phyloP scores from a whole-genome alignment of 2,888 invertebrate genomes.

The Ichneumoninae sp. region DNA sequence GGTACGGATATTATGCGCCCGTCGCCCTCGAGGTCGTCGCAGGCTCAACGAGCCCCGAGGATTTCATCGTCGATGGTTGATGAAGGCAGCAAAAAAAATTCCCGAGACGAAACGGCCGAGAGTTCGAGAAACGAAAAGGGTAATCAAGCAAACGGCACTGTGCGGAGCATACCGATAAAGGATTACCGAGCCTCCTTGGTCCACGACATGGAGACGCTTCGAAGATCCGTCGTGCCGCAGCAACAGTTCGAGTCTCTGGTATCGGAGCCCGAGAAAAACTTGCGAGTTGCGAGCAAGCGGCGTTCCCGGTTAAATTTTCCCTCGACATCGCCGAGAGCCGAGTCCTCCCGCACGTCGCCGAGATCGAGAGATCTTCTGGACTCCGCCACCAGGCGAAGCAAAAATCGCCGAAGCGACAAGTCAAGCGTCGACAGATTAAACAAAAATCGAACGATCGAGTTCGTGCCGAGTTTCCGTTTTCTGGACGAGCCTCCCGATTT shows the following conservation, averaged over 20 bases:
- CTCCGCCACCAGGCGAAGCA: constrained; percentile 23
- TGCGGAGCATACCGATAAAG: constrained; percentile 78
- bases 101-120: neutral
- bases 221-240: constrained; percentile 68
- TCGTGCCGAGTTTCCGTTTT: constrained; percentile 59
- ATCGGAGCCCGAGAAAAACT: constrained; percentile 68
- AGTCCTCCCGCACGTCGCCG: constrained; percentile 14
- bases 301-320: neutral
- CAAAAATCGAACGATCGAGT: constrained; percentile 24
- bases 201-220: constrained; percentile 76
- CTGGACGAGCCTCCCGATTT: constrained; percentile 61
- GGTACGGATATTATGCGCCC: constrained; percentile 50
- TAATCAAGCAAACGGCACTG: constrained; percentile 66
- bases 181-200: constrained; percentile 77
- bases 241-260: constrained; percentile 73
- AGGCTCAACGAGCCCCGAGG: neutral
- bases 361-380: constrained; percentile 1
- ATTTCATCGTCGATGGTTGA: constrained; percentile 26
- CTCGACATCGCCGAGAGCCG: neutral
- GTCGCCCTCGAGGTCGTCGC: constrained; percentile 6
- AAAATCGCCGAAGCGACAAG: constrained; percentile 41
- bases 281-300: constrained; percentile 2
- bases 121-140: constrained; percentile 15
- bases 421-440: constrained; percentile 29
- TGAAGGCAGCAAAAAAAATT: constrained; percentile 25